Evolutionary conservation across 2,888 invertebrate species (phyloP).

Genomic region (Heliconius sara): DNA sequence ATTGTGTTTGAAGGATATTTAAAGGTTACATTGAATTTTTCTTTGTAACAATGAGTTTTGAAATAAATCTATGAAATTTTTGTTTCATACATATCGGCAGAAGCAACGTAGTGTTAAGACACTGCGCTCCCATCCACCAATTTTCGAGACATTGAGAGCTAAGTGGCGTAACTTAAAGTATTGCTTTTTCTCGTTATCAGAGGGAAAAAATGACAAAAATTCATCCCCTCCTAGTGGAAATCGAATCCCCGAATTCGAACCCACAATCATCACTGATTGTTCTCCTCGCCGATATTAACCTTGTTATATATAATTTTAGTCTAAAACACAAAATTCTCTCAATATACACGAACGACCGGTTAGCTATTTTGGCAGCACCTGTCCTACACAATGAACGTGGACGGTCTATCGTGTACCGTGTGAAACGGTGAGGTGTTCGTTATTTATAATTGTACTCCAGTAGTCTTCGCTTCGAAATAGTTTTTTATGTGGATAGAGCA

Average conservation of each 20-base stretch:
- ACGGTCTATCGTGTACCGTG: slow-evolving; percentile 48
- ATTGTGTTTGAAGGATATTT: slow-evolving; percentile 8
- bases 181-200: neutral
- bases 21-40: neutral
- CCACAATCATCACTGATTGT: too few relatives aligned
- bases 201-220: neutral
- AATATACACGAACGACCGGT: slow-evolving; percentile 10
- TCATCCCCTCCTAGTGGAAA: neutral
- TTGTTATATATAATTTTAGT: neutral
- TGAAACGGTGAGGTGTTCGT: slow-evolving; percentile 52
- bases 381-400: slow-evolving; percentile 46
- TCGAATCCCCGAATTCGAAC: neutral
- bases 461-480: slow-evolving; percentile 51
- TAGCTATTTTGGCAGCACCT: slow-evolving; percentile 46
- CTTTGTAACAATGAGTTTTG: neutral
- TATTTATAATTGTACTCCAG: slow-evolving; percentile 54
- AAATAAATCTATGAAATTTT: neutral
- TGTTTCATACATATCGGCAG: too few relatives aligned
- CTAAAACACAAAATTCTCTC: neutral
- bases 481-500: slow-evolving; percentile 51
- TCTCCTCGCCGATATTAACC: neutral
- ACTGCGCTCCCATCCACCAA: too few relatives aligned
- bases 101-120: too few relatives aligned
- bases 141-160: too few relatives aligned
- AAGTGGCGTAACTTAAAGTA: too few relatives aligned